These are phyloP conservation scores for Microplitis mediator DNA, from an alignment of 1,140 invertebrate species.

Conservation along the genomic window DNA sequence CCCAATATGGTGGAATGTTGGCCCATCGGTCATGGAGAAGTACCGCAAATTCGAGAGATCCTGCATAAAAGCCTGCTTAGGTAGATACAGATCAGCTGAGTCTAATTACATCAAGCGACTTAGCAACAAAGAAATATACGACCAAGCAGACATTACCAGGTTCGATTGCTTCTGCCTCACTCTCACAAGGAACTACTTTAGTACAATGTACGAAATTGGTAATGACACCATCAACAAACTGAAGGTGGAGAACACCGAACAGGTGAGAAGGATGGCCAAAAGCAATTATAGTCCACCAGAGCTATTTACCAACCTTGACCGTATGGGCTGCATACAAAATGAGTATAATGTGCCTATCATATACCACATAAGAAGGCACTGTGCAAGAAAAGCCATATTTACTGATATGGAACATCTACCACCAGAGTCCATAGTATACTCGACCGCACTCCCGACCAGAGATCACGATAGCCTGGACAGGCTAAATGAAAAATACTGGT, in stretches of 20 bases:
- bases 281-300: not conserved
- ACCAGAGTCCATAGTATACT: no score
- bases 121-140: conserved; percentile 27
- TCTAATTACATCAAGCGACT: conserved; percentile 17
- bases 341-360: not conserved
- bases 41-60: conserved; percentile 19
- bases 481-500: no score
- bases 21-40: conserved; percentile 3
- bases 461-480: no score
- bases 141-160: conserved; percentile 32
- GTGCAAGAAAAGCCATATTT: not conserved
- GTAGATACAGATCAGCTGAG: not conserved
- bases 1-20: conserved; percentile 16
- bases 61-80: conserved; percentile 5
- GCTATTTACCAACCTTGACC: conserved; percentile 5
- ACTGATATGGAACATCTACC: not conserved
- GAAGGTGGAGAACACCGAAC: not conserved
- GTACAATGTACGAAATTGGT: not conserved
- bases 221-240: not conserved
- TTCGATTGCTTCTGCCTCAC: conserved; percentile 32
- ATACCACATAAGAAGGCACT: conserved; percentile 8
- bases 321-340: conserved; percentile 14
- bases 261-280: not conserved
- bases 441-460: no score
- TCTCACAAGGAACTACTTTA: conserved; percentile 11